phyloP scores from a whole-genome alignment of 2,888 invertebrate species.

The Perizoma affinitatum region DNA sequence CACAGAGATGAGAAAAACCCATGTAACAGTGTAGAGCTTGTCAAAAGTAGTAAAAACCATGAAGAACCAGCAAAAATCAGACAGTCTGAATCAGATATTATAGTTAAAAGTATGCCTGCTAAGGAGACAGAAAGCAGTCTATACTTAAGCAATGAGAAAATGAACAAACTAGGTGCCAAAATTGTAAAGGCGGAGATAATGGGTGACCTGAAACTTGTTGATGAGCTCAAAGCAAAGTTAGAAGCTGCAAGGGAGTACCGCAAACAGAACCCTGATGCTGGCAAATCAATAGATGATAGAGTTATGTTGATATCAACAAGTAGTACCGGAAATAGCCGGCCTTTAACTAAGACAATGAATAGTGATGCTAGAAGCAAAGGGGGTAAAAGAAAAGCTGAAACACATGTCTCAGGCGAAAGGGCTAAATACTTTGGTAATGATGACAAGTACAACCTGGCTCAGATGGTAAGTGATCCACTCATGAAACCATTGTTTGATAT shows the following conservation, averaged over 20 bases:
- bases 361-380: constrained; percentile 73
- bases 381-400: constrained; percentile 85
- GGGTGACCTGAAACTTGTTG: constrained; percentile 89
- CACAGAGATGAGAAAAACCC: constrained; percentile 20
- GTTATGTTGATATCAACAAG: constrained; percentile 89
- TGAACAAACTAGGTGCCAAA: constrained; percentile 95
- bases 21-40: background rate
- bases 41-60: constrained; percentile 13
- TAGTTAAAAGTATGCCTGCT: constrained; percentile 6
- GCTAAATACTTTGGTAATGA: constrained; percentile 95
- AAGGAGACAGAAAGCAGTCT: constrained; percentile 41
- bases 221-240: constrained; percentile 89
- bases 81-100: constrained; percentile 10
- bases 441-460: constrained; percentile 92
- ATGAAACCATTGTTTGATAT: too few relatives aligned
- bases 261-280: constrained; percentile 68
- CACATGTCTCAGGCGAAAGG: constrained; percentile 89
- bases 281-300: constrained; percentile 67
- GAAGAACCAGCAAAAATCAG: constrained; percentile 15
- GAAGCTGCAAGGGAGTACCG: constrained; percentile 86
- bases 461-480: constrained; percentile 85
- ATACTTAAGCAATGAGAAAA: constrained; percentile 89
- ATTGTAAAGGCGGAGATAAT: constrained; percentile 97
- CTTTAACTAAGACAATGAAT: constrained; percentile 76
- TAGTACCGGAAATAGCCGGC: constrained; percentile 87